Evolutionary conservation across 2,113 vertebrate species (phyloP).

Genomic region (Merops nubicus): DNA sequence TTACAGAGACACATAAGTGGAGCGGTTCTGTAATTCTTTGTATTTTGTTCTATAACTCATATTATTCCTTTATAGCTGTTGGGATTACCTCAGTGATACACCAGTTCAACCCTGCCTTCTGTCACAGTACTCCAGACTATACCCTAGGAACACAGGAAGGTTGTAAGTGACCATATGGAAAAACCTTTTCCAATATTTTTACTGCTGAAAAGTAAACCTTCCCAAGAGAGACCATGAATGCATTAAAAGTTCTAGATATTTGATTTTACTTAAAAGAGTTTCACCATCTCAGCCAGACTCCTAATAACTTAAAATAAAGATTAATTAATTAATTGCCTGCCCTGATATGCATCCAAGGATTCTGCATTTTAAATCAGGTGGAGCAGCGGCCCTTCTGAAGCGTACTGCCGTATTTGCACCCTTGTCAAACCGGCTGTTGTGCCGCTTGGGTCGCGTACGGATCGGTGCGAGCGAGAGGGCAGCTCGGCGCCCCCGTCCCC

Average conservation of each 20-base stretch:
- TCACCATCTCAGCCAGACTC: background rate
- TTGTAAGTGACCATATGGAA: background rate
- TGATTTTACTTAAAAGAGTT: background rate
- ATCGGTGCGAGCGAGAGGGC: background rate
- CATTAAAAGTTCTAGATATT: background rate
- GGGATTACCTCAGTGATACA: background rate
- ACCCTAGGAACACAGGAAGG: background rate
- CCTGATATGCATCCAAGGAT: background rate
- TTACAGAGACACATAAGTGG: background rate
- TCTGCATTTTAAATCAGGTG: background rate
- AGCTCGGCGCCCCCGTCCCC: background rate
- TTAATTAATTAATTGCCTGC: background rate
- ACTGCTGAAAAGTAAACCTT: constrained; percentile 37
- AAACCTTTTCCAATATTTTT: background rate
- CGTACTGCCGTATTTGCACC: accelerated
- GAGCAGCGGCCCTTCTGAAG: accelerated
- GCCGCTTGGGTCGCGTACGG: background rate
- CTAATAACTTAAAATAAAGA: background rate
- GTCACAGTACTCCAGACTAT: background rate
- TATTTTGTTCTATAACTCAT: background rate
- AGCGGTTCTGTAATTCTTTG: background rate
- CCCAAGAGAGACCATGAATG: background rate
- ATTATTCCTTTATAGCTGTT: background rate
- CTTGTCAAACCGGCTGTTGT: background rate
- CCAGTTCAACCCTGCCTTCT: background rate